A percentile compares a stretch with the other conserved stretches of the same genome.
These are phyloP conservation scores for Apomyelois bistriatella DNA, from an alignment of 2,888 invertebrate species.

Conservation along the genomic window DNA sequence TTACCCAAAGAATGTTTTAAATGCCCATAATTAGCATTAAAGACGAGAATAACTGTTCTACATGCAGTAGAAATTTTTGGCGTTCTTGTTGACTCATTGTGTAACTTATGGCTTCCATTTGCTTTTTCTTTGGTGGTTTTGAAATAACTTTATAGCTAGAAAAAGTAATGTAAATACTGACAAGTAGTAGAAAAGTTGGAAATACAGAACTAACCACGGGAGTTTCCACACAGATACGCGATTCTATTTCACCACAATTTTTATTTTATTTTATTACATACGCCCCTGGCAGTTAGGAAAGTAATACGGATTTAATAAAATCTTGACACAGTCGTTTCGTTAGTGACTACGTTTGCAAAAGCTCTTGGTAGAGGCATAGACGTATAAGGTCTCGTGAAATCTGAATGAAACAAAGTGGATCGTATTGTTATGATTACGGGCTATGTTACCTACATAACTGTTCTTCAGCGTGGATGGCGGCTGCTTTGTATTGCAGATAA, in stretches of 20 bases:
- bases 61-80: not conserved
- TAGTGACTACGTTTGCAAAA: no score
- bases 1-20: slow-evolving; percentile 4
- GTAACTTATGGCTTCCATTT: not conserved
- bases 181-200: no score
- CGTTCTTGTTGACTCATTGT: not conserved
- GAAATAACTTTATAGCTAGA: no score
- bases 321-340: no score
- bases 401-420: not conserved
- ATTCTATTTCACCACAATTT: no score
- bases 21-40: slow-evolving; percentile 8
- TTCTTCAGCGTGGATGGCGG: not conserved
- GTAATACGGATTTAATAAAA: no score
- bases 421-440: not conserved
- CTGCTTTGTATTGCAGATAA: slow-evolving; percentile 2
- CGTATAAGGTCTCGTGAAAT: not conserved
- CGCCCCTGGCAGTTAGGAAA: no score
- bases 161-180: not conserved
- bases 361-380: no score
- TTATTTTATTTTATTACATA: no score
- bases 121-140: not conserved
- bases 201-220: no score
- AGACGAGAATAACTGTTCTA: not conserved
- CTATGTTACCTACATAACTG: not conserved
- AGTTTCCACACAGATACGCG: no score